phyloP scores from a whole-genome alignment of 2,797 vertebrate genomes.

The Pogoniulus pusillus region DNA sequence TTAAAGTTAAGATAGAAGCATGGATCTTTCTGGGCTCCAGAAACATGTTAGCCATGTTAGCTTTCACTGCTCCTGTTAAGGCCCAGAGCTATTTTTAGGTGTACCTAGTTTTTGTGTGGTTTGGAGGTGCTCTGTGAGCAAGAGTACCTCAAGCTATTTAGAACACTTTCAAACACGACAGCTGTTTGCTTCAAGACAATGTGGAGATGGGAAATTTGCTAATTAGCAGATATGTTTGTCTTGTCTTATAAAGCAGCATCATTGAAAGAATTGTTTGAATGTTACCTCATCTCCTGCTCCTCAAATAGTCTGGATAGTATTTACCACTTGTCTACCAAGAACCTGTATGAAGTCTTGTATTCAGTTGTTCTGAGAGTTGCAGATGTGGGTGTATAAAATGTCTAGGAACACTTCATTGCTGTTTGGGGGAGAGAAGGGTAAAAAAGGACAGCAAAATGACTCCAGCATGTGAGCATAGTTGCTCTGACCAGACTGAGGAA shows the following conservation, averaged over 20 bases:
- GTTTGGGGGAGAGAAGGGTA: neutral
- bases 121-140: neutral
- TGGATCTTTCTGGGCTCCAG: neutral
- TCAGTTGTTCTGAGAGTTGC: neutral
- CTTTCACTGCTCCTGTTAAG: neutral
- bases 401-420: neutral
- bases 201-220: neutral
- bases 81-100: neutral
- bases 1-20: neutral
- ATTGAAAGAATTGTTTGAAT: neutral
- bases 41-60: neutral
- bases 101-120: neutral
- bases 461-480: neutral
- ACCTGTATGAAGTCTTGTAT: neutral
- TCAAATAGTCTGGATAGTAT: neutral
- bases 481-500: neutral
- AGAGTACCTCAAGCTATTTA: neutral
- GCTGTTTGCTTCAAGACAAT: neutral
- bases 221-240: neutral
- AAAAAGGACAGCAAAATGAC: neutral
- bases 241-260: neutral
- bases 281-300: neutral
- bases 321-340: neutral
- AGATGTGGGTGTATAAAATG: neutral
- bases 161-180: neutral